These are phyloP conservation scores for Chloebia gouldiae DNA, from an alignment of 2,113 vertebrate species.

Conservation along the genomic window DNA sequence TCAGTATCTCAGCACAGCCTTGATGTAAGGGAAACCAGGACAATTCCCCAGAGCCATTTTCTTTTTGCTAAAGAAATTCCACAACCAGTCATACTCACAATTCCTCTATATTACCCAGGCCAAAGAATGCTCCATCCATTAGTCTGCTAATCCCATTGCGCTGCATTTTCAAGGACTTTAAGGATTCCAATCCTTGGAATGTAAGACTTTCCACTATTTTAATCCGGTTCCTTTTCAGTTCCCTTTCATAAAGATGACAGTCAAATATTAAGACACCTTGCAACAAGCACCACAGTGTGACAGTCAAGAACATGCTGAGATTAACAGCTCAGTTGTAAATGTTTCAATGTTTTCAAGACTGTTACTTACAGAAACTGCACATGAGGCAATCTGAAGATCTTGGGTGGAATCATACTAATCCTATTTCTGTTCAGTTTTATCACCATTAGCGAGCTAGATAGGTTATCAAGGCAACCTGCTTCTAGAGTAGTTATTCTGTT, in stretches of 20 bases:
- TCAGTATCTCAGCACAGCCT: neutral
- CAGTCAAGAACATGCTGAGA: neutral
- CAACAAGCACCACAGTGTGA: neutral
- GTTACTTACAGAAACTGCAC: conserved; percentile 92
- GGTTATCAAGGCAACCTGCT: conserved; percentile 94
- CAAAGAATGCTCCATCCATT: conserved; percentile 97
- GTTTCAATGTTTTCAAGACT: neutral
- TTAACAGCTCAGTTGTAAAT: neutral
- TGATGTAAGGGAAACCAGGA: neutral
- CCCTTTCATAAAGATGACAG: conserved; percentile 69
- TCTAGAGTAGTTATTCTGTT: conserved; percentile 91
- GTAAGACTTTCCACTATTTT: conserved; percentile 93
- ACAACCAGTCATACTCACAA: conserved; percentile 72
- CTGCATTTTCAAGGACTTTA: conserved; percentile 94
- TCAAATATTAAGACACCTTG: neutral
- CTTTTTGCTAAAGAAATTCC: neutral
- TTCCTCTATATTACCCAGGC: conserved; percentile 92
- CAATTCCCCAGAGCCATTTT: neutral
- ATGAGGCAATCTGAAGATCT: conserved; percentile 90
- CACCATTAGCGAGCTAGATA: conserved; percentile 89
- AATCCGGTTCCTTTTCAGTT: conserved; percentile 95
- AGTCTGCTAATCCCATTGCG: conserved; percentile 91
- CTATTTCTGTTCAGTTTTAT: conserved; percentile 94
- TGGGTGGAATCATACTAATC: conserved; percentile 85
- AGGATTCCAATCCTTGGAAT: conserved; percentile 92